Evolutionary conservation across 2,888 invertebrate species (phyloP).

Genomic region (Drosophila hamatofila): DNA sequence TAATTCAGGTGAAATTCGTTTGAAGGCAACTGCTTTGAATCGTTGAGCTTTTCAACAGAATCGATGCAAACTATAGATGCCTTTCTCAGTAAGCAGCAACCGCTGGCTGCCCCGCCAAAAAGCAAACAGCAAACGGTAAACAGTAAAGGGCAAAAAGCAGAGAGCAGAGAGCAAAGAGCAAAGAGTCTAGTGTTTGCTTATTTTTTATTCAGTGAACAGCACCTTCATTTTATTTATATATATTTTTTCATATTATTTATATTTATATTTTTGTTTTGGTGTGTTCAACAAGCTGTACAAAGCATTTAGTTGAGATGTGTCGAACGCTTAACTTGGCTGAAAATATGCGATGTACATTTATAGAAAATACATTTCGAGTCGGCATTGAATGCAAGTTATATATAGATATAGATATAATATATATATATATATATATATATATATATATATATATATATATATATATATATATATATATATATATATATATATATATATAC

Average conservation of each 20-base stretch:
- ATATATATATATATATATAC: too few species aligned
- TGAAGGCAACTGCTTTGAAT: slow-evolving; percentile 3
- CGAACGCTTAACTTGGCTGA: neutral
- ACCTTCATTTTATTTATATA: slow-evolving; percentile 3
- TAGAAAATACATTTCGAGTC: neutral
- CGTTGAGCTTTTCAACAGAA: slow-evolving; percentile 2
- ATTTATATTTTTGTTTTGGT: neutral
- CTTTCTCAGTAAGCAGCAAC: neutral
- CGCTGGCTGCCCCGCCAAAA: neutral
- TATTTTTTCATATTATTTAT: neutral
- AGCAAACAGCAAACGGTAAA: neutral
- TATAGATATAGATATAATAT: too few species aligned
- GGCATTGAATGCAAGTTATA: neutral
- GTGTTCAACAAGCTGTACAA: neutral
- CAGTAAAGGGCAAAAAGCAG: neutral
- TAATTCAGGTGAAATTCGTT: slow-evolving; percentile 8
- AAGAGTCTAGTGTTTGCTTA: neutral
- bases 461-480: neutral
- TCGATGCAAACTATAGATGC: slow-evolving; percentile 1
- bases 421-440: too few species aligned
- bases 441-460: too few species aligned
- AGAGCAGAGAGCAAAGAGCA: neutral
- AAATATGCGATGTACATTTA: neutral
- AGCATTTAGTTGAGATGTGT: slow-evolving; percentile 1
- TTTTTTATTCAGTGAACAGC: slow-evolving; percentile 6